phyloP scores from a whole-genome alignment of 2,797 vertebrate genomes.

The Melanotaenia trifasciata region DNA sequence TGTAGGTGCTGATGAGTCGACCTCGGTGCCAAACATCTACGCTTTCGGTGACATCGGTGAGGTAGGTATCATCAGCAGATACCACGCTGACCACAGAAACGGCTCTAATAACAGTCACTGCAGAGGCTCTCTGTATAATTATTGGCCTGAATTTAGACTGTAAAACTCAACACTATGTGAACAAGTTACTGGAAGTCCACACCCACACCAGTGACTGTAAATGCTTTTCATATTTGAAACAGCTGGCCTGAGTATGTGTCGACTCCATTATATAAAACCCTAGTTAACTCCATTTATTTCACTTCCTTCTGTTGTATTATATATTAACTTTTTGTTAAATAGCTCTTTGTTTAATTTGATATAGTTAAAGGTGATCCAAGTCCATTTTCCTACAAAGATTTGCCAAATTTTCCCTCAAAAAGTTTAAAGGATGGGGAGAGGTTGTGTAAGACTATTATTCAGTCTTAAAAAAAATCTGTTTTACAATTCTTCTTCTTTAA shows the following conservation, averaged over 20 bases:
- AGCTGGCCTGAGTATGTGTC: background rate
- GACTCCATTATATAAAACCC: background rate
- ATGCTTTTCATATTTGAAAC: slow-evolving; percentile 22
- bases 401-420: background rate
- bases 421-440: background rate
- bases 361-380: background rate
- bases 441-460: background rate
- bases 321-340: background rate
- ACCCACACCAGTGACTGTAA: slow-evolving; percentile 16
- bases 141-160: slow-evolving; percentile 12
- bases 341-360: background rate
- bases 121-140: slow-evolving; percentile 8
- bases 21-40: slow-evolving; percentile 90
- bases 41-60: slow-evolving; percentile 93
- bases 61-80: slow-evolving; percentile 75
- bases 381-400: background rate
- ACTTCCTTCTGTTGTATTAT: background rate
- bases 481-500: background rate
- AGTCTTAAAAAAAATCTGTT: background rate
- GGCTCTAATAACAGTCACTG: background rate
- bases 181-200: slow-evolving; percentile 19
- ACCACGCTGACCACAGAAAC: slow-evolving; percentile 1
- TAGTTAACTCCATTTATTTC: background rate
- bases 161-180: background rate
- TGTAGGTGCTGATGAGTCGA: slow-evolving; percentile 87